Base-by-base conservation (phyloP, 2,113 vertebrate species). In the Myiagra hebetior region DNA sequence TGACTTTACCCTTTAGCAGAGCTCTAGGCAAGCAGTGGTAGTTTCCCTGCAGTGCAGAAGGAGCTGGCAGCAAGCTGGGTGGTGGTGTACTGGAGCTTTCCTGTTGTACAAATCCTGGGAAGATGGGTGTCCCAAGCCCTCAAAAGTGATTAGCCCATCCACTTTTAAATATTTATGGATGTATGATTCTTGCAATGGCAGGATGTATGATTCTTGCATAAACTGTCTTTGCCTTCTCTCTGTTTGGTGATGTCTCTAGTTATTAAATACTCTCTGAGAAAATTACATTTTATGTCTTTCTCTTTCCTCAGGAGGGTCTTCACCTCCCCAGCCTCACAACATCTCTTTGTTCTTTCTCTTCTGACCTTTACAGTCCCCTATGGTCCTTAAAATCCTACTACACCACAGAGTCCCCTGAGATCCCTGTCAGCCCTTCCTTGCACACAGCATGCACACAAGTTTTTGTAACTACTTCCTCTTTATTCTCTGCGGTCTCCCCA, bases 391-490 rank as follows among this genome's bases (percentile, higher is more conserved):
- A 93, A 69, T 85, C 44, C 67, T 92, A 26, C 67, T 80, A 30
- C n/a, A 69, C 63, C 55, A 46, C n/a, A 20, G 23, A 62, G n/a
- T 50, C 30, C 55, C 50, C 42, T 83, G 85, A 57, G 72, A 28
- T 65, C 55, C 27, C 27, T 91, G 63, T 50, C 74, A 93, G 46
- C 42, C 74, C n/a, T 81, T 92, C 33, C 55, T 83, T 65, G 17
- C 57, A 77, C 27, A 55, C 53, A 93, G n/a, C 53, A 76, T 56
- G 49, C 76, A 91, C 75, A 64, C 22, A 88, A 56, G 53, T 62
- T 78, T 92, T 88, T 84, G 19, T 57, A 80, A 69, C 91, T 80
- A 59, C 68, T 94, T 92, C 74, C 55, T 85, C 57, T 94, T 90
- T 83, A 88, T 65, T 85, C 57, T 96, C 70, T 83, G 67, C 2